Evolutionary conservation across 2,113 vertebrate species (phyloP), one percentile per base, ranked within the genome.

Genomic region (Epinephelus moara): DNA sequence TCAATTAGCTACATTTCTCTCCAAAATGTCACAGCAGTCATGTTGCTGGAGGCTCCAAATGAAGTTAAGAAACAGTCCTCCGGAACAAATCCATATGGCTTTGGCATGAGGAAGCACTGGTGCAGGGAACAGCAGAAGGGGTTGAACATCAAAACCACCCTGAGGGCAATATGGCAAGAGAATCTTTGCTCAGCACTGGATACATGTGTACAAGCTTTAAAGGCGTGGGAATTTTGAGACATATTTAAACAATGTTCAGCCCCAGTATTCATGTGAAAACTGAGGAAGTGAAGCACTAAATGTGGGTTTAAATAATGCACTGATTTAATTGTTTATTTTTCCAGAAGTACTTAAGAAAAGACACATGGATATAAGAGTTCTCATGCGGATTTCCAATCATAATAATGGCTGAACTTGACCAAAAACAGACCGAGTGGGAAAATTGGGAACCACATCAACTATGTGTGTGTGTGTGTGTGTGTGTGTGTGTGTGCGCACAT

Each of bases 71-170:
- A 66, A 55, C 4, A 23, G 37, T n/a, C 37, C 33, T 66, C 78
- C 67, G 61, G 74, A 76, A 62, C 60, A 75, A 78, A 89, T 85
- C 77, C 50, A 63, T 71, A 70, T 83, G 49, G 52, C 33, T 81
- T 52, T 73, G 40, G 21, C 66, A 33, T 62, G 68, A 71, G 56
- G 69, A 80, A 78, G 11, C 86, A 52, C 62, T 55, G 63, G 50
- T 63, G 68, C 80, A 85, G 30, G 49, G 77, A 68, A 75, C 37
- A 88, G 66, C 77, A 79, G 59, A 81, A 10, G 42, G 42, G 19
- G 49, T 47, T 55, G 37, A 81, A 60, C 53, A 68, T 57, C 45
- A 55, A 70, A 82, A 87, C 50, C 53, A 66, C 52, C 62, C 81
- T 23, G 27, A 45, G 52, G 83, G 56, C 17, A 59, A 40, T 47